Evolutionary conservation across 2,888 invertebrate genomes (phyloP).

Genomic region (Drosophila recens): DNA sequence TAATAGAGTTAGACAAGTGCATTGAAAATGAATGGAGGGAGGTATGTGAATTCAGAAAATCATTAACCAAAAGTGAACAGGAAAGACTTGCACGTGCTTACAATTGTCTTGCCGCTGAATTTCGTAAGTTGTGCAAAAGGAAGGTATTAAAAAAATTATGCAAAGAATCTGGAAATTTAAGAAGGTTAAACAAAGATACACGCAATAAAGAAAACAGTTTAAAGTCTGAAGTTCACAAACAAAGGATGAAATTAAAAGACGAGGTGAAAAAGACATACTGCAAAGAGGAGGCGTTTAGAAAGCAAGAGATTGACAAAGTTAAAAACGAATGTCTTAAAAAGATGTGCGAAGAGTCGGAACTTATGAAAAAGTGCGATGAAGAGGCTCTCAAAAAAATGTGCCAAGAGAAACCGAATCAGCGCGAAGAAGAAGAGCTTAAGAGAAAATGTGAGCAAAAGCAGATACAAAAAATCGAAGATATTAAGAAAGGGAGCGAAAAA

Average conservation of each 20-base stretch:
- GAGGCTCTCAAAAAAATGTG: slow-evolving; percentile 2
- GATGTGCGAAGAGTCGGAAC: not conserved
- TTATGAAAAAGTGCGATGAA: not conserved
- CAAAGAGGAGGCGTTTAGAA: slow-evolving; percentile 9
- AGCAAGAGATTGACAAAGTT: slow-evolving; percentile 1
- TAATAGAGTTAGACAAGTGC: slow-evolving; percentile 27
- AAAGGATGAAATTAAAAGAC: not conserved
- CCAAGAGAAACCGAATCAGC: not conserved
- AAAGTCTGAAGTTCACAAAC: not conserved
- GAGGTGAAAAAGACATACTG: not conserved
- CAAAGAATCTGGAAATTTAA: not conserved
- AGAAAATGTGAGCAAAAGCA: not conserved
- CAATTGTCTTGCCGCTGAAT: slow-evolving; percentile 4
- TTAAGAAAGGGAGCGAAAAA: not conserved
- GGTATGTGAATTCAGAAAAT: slow-evolving; percentile 3
- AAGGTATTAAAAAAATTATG: slow-evolving; percentile 29
- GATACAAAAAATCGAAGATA: not conserved
- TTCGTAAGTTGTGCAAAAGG: slow-evolving; percentile 18
- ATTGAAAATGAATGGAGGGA: slow-evolving; percentile 32
- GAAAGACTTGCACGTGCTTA: slow-evolving; percentile 1
- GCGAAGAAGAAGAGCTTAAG: not conserved
- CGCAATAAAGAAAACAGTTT: not conserved
- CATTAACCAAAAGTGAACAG: slow-evolving; percentile 13
- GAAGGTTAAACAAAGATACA: not conserved
- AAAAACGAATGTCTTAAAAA: not conserved